Base-by-base conservation (phyloP, 1,140 invertebrate genomes). In the Pentalonia nigronervosa region DNA sequence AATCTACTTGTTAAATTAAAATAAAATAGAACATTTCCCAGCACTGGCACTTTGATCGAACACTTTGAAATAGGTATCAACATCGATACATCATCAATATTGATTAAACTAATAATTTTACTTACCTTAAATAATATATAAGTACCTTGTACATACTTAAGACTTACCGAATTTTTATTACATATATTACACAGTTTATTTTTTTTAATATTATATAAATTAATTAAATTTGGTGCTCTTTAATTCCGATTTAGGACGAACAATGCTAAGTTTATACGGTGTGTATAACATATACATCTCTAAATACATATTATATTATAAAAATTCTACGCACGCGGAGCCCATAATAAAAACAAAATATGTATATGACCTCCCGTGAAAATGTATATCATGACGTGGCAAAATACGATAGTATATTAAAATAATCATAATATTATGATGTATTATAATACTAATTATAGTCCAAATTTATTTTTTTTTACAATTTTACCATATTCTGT, bases 161-260 rank as follows among this genome's bases (percentile, higher is more conserved):
- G 14, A 14, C 1, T 50, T 50, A 50, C 48, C 48, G 48, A 20
- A 20, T 50, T 50, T 50, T 50, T 17, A 14, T 50, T 50, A 50
- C 14, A 50, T 50, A 14, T 48, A 53, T 53, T 50, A 17, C 20
- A 2, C 50, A 20, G 50, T 53, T 53, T 23, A 23, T 76, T n/a
- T n/a, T 76, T 76, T n/a, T 76, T 76, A n/a, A n/a, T 34, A 67
- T 67, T 30, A 20, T 76, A 17, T 76, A 76, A 76, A 76, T 76
- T n/a, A n/a, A n/a, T 76, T 76, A 76, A 17, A 17, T 14, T 76
- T 76, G 30, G 47, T 48, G 25, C 86, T 34, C 86, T 88, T 47
- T n/a, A 88, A 88, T 88, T 48, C 41, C 47, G 86, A 88, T 88
- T 17, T 88, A 88, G 86, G 47, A 48, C 86, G 86, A 47, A 25